Conservation (phyloP, 2,888 invertebrate genomes). For the Troides oblongomaculatus region DNA sequence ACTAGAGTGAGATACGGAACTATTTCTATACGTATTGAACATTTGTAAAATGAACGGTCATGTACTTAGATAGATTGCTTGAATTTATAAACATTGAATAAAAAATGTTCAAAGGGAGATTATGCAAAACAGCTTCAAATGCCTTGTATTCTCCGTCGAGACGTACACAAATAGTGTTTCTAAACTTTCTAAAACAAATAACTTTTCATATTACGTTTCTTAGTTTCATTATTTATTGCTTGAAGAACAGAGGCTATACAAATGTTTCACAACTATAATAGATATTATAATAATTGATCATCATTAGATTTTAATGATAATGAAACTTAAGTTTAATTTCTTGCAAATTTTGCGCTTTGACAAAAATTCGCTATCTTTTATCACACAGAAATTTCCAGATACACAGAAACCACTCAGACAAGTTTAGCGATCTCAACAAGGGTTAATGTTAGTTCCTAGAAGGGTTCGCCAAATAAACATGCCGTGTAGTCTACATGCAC, state of each 20-base stretch:
- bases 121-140: neutral
- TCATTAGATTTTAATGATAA: too few species aligned
- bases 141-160: neutral
- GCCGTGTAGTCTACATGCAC: conserved; percentile 16
- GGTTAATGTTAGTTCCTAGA: conserved; percentile 54
- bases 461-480: conserved; percentile 44
- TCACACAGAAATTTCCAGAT: conserved; percentile 40
- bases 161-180: neutral
- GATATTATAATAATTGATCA: too few species aligned
- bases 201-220: neutral
- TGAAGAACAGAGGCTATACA: too few species aligned
- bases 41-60: neutral
- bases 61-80: neutral
- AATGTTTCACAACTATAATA: too few species aligned
- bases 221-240: neutral
- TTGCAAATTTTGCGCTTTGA: neutral
- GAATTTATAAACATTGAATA: neutral
- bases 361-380: conserved; percentile 35
- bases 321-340: neutral
- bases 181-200: neutral
- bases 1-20: conserved; percentile 30
- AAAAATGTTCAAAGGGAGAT: neutral
- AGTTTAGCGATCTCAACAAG: conserved; percentile 57
- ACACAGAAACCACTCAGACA: conserved; percentile 55
- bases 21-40: conserved; percentile 25